Conservation (phyloP, 2,888 invertebrate genomes). For the Neoitamus cyanurus region DNA sequence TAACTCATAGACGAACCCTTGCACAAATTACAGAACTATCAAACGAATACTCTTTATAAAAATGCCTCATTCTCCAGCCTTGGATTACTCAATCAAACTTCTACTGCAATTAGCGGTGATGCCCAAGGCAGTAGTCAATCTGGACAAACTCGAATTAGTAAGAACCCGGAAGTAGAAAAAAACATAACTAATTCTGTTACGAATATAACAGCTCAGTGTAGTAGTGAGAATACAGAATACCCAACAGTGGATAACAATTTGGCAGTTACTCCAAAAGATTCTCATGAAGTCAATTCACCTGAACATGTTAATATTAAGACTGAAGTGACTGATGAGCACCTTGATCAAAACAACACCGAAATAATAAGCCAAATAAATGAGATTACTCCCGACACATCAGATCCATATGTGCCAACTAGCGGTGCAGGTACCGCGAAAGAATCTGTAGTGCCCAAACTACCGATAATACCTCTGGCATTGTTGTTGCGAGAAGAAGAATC, state of each 20-base stretch:
- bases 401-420: background rate
- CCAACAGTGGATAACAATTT: background rate
- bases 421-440: background rate
- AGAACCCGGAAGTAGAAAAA: background rate
- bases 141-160: background rate
- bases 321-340: background rate
- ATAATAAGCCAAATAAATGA: background rate
- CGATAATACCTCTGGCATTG: constrained; percentile 18
- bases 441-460: background rate
- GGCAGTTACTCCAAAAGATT: background rate
- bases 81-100: background rate
- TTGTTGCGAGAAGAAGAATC: constrained; percentile 30
- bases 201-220: background rate
- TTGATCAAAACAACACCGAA: background rate
- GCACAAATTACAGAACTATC: background rate
- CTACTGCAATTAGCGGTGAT: background rate
- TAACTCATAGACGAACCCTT: background rate
- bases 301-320: background rate
- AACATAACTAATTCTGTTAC: background rate
- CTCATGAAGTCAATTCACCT: background rate
- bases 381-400: background rate
- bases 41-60: background rate
- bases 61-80: background rate
- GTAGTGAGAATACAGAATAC: background rate
- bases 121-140: background rate